Evolutionary conservation across 2,797 vertebrate species (phyloP).

Genomic region (Chelmon rostratus): DNA sequence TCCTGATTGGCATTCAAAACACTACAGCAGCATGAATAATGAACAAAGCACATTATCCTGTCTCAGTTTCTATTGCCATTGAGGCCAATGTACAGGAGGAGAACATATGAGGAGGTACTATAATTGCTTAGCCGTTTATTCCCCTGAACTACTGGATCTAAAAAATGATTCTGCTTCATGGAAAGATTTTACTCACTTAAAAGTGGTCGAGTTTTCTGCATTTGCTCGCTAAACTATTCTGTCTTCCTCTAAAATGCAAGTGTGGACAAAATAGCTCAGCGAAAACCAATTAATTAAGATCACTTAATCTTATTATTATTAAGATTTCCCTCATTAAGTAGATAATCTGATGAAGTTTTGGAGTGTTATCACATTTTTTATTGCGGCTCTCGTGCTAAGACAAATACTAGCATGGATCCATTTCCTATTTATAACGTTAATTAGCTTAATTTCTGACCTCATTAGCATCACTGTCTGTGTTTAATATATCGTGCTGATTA

Average conservation of each 20-base stretch:
- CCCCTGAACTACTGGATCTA: neutral
- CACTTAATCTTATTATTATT: neutral
- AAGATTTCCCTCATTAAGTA: neutral
- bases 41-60: neutral
- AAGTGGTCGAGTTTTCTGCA: neutral
- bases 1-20: neutral
- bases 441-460: conserved; percentile 48
- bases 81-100: neutral
- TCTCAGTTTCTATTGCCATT: neutral
- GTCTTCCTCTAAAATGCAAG: neutral
- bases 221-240: neutral
- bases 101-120: neutral
- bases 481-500: conserved; percentile 43
- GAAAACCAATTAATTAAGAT: neutral
- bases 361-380: conserved; percentile 1
- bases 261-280: neutral
- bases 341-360: conserved; percentile 11
- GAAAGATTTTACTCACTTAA: neutral
- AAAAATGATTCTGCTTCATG: neutral
- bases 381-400: neutral
- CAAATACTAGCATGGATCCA: conserved; percentile 1
- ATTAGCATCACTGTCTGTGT: conserved; percentile 27
- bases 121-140: neutral
- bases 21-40: neutral
- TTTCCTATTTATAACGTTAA: conserved; percentile 43